phyloP scores from a whole-genome alignment of 2,888 invertebrate species.

The Blastobasis lacticolella region DNA sequence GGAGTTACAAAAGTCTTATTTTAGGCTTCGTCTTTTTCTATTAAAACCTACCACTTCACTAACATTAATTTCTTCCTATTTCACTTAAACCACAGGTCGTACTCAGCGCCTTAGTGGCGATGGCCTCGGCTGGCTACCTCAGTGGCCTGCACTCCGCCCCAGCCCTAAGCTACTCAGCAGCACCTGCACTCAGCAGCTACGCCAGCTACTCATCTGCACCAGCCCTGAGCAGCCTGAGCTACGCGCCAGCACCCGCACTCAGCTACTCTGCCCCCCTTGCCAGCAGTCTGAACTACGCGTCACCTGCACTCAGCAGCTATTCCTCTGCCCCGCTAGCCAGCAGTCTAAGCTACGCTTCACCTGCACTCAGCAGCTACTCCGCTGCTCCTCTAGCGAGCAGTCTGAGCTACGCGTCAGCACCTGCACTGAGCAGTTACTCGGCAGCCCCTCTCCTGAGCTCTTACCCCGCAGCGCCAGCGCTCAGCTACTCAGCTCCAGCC shows the following conservation, averaged over 20 bases:
- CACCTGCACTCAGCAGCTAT: not conserved
- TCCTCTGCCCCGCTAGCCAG: not conserved
- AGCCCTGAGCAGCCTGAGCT: too few relatives aligned
- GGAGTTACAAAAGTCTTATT: too few relatives aligned
- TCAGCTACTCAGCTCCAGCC: slow-evolving; percentile 4
- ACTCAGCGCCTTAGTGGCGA: slow-evolving; percentile 22
- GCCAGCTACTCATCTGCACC: slow-evolving; percentile 3
- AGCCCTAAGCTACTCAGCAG: slow-evolving; percentile 2
- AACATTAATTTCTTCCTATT: not conserved
- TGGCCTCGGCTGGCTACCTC: slow-evolving; percentile 24
- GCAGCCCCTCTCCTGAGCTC: slow-evolving; percentile 5
- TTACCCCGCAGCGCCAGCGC: not conserved
- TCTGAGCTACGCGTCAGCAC: slow-evolving; percentile 12
- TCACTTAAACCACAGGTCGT: slow-evolving; percentile 12
- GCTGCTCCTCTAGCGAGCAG: slow-evolving; percentile 2
- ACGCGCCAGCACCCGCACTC: slow-evolving; percentile 8
- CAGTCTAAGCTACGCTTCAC: slow-evolving; percentile 5
- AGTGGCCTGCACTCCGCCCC: slow-evolving; percentile 15
- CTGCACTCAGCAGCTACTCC: slow-evolving; percentile 6
- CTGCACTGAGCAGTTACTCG: slow-evolving; percentile 4
- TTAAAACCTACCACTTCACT: not conserved
- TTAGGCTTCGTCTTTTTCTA: too few relatives aligned
- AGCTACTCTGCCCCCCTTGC: slow-evolving; percentile 6
- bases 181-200: slow-evolving; percentile 8
- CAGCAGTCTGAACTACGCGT: too few relatives aligned